A percentile compares a stretch with the other conserved stretches of the same genome.
These are phyloP conservation scores for Sussaba pulchella DNA, from an alignment of 2,888 invertebrate species.

Conservation along the genomic window DNA sequence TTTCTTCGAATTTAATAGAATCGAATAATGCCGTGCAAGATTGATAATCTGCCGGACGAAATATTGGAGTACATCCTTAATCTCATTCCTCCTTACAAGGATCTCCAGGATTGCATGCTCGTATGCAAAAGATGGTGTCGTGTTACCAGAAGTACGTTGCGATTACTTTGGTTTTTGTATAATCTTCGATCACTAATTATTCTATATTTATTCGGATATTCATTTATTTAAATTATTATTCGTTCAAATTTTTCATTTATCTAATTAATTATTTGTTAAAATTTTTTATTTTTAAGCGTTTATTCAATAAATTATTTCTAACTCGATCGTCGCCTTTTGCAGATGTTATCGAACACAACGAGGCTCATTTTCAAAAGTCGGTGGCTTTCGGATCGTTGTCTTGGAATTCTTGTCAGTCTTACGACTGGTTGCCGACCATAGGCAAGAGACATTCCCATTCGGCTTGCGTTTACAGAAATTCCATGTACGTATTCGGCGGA, in stretches of 20 bases:
- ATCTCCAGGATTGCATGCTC: constrained; percentile 93
- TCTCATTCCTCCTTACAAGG: constrained; percentile 95
- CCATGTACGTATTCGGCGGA: constrained; percentile 98
- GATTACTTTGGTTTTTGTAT: constrained; percentile 6
- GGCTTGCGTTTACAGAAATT: constrained; percentile 92
- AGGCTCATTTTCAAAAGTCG: constrained; percentile 91
- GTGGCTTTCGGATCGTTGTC: constrained; percentile 91
- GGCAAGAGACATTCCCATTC: constrained; percentile 97
- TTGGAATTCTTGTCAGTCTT: constrained; percentile 89
- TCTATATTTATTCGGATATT: too few species aligned
- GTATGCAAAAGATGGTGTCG: constrained; percentile 95
- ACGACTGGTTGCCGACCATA: constrained; percentile 90
- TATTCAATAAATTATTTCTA: neutral
- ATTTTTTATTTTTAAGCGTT: neutral
- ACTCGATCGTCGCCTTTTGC: constrained; percentile 69
- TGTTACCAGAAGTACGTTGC: constrained; percentile 93
- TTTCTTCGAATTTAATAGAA: neutral
- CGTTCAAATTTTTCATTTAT: too few species aligned
- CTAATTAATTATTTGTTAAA: too few species aligned
- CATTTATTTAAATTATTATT: too few species aligned
- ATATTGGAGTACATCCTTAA: constrained; percentile 96
- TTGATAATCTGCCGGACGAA: constrained; percentile 95
- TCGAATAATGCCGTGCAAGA: constrained; percentile 78
- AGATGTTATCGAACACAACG: constrained; percentile 93
- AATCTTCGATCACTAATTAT: neutral